Base-by-base conservation (phyloP, 2,113 vertebrate genomes). In the Coryphaenoides rupestris region DNA sequence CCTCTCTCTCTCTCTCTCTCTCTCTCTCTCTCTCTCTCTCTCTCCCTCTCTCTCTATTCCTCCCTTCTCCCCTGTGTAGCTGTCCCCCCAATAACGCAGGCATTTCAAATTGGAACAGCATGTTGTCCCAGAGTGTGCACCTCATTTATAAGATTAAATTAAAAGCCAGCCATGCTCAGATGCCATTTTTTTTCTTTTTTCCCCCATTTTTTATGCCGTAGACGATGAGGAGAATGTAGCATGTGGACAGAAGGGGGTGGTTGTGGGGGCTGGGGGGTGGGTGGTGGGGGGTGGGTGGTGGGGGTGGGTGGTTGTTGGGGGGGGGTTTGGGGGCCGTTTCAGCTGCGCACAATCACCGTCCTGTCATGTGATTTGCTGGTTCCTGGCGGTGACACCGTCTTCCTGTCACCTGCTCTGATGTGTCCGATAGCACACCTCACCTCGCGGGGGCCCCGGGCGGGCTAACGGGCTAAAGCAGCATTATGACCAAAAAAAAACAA, bases 141-240 rank as follows among this genome's bases (percentile, higher is more conserved):
- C 87, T 89, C 87, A 87, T 90, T 90, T 91, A 87, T 87, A 86
- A 88, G 79, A 85, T 87, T 84, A 86, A 90, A 90, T 90, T 89
- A 89, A 90, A 90, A 87, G 84, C 85, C 87, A 81, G 82, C 80
- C 83, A 83, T 84, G 87, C 84, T 88, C 72, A 58, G 77, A 86
- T 87, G 77, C 84, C 79, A 75, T 81, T 85, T 77, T 74, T 79
- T 45, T 19, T 2, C 13, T 40, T 40, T 40, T 40, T n/a, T n/a
- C n/a, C n/a, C n/a, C n/a, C n/a, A n/a, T n/a, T n/a, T n/a, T n/a
- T n/a, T n/a, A n/a, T 40, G 33, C 33, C 13, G 9, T 40, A 40
- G 69, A 77, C 72, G 80, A 79, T 69, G 83, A 82, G 63, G 70
- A 68, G 58, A 26, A 40, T 40, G 9, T 40, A 40, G 33, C 33